phyloP scores from a whole-genome alignment of 2,888 invertebrate genomes.

The Piscicola geometra region DNA sequence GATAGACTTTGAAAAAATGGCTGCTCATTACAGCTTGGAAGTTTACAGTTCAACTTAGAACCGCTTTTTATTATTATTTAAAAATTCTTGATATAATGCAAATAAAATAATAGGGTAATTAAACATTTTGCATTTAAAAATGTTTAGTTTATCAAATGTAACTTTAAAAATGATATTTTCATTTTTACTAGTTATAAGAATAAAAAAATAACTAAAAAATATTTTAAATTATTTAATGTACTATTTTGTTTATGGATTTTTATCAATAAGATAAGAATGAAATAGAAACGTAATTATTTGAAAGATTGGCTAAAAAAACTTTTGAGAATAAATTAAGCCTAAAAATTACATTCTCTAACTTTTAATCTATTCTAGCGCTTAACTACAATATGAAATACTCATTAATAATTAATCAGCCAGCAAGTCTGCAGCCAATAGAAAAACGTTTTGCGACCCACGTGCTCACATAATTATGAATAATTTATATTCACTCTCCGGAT shows the following conservation, averaged over 20 bases:
- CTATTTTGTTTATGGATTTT: too few relatives aligned
- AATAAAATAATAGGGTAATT: too few relatives aligned
- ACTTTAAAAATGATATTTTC: too few relatives aligned
- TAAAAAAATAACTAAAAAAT: constrained; percentile 4
- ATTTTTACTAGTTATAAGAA: too few relatives aligned
- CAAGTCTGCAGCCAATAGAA: constrained; percentile 21
- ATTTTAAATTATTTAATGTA: background rate
- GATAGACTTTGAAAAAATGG: too few relatives aligned
- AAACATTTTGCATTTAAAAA: too few relatives aligned
- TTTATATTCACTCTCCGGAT: constrained; percentile 21
- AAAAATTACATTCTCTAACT: background rate
- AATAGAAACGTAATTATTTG: background rate
- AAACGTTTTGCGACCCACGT: background rate
- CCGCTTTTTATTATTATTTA: too few relatives aligned
- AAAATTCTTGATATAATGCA: too few relatives aligned
- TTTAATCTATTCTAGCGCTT: background rate
- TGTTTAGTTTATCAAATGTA: too few relatives aligned
- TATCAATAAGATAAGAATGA: background rate
- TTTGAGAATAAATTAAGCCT: background rate
- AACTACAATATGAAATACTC: background rate
- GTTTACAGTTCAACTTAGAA: too few relatives aligned
- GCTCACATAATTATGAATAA: constrained; percentile 18
- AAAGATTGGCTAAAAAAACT: background rate
- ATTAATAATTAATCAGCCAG: constrained; percentile 25
- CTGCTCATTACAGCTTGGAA: too few relatives aligned